Conservation (phyloP, 2,888 invertebrate species). For the Drosophila picticornis region DNA sequence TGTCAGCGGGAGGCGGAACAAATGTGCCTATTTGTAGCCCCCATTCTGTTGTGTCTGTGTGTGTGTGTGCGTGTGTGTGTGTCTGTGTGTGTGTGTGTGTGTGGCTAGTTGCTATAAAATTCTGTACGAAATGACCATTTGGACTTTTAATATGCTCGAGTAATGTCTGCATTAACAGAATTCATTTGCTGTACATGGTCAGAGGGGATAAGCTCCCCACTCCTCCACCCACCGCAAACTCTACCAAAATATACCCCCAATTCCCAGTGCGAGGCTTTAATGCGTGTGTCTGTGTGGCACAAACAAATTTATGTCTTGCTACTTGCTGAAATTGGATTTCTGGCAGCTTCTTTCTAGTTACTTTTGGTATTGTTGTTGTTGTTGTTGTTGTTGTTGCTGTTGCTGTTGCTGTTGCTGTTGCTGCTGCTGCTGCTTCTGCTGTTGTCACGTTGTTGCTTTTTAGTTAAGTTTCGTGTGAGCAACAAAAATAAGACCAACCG, state of each 20-base stretch:
- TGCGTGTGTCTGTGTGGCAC: slow-evolving; percentile 60
- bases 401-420: slow-evolving; percentile 1
- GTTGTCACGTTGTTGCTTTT: slow-evolving; percentile 64
- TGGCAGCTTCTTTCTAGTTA: slow-evolving; percentile 58
- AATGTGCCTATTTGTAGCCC: slow-evolving; percentile 76
- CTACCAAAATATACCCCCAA: slow-evolving; percentile 27
- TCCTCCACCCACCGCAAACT: background rate
- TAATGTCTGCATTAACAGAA: slow-evolving; percentile 83
- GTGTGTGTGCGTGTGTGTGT: slow-evolving; percentile 36
- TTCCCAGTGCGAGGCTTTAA: slow-evolving; percentile 42
- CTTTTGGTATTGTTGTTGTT: slow-evolving; percentile 21
- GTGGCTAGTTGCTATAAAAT: slow-evolving; percentile 75
- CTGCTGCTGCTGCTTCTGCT: slow-evolving; percentile 38
- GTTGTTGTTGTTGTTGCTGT: slow-evolving; percentile 13
- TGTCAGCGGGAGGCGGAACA: slow-evolving; percentile 53
- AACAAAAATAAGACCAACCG: slow-evolving; percentile 9
- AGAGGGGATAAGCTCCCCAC: slow-evolving; percentile 21
- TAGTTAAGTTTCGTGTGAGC: slow-evolving; percentile 28
- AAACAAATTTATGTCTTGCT: slow-evolving; percentile 80
- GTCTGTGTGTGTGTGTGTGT: slow-evolving; percentile 30
- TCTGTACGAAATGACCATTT: slow-evolving; percentile 79
- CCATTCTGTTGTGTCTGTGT: slow-evolving; percentile 31
- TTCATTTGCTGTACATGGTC: slow-evolving; percentile 77
- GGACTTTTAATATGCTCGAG: slow-evolving; percentile 83
- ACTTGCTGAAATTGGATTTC: slow-evolving; percentile 81